Percentiles rank a stretch among this genome's conserved stretches.
These are phyloP conservation scores for Drosophila albomicans DNA, from an alignment of 1,140 invertebrate genomes.

Conservation along the genomic window DNA sequence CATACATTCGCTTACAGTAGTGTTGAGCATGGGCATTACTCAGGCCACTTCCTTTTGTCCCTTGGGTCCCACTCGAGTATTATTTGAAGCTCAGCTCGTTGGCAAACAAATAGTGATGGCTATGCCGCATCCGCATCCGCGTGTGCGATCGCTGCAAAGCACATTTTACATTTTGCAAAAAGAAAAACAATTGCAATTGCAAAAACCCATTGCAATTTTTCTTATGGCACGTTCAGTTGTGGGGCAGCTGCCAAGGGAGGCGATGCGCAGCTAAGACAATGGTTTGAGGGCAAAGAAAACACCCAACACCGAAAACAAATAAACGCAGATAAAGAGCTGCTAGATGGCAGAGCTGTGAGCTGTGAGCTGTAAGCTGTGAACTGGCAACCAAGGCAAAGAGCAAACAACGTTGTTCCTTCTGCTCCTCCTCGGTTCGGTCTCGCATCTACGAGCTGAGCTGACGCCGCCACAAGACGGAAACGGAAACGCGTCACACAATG, in stretches of 20 bases:
- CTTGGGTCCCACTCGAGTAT: neutral
- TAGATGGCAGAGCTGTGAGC: slow-evolving; percentile 27
- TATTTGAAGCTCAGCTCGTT: slow-evolving; percentile 35
- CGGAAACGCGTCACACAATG: slow-evolving; percentile 78
- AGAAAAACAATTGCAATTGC: slow-evolving; percentile 39
- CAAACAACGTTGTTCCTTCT: slow-evolving; percentile 51
- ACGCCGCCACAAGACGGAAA: slow-evolving; percentile 54
- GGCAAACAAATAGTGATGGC: slow-evolving; percentile 48
- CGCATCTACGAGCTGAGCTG: neutral
- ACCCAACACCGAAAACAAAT: slow-evolving; percentile 61
- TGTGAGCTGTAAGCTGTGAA: slow-evolving; percentile 32
- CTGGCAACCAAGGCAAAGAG: slow-evolving; percentile 46
- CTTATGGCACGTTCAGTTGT: slow-evolving; percentile 17
- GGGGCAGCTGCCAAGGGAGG: neutral
- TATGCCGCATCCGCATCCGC: neutral
- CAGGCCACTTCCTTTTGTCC: neutral
- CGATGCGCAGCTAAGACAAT: neutral
- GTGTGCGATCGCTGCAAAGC: slow-evolving; percentile 12
- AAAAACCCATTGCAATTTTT: slow-evolving; percentile 56
- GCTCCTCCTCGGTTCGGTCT: neutral
- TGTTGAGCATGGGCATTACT: slow-evolving; percentile 48
- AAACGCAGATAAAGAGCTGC: slow-evolving; percentile 58
- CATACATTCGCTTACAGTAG: slow-evolving; percentile 17
- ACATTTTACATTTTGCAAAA: slow-evolving; percentile 35
- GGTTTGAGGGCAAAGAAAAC: slow-evolving; percentile 44